Evolutionary conservation across 2,888 invertebrate genomes (phyloP), one percentile per base, ranked within the genome.

Genomic region (Meiosimyza platycephala): DNA sequence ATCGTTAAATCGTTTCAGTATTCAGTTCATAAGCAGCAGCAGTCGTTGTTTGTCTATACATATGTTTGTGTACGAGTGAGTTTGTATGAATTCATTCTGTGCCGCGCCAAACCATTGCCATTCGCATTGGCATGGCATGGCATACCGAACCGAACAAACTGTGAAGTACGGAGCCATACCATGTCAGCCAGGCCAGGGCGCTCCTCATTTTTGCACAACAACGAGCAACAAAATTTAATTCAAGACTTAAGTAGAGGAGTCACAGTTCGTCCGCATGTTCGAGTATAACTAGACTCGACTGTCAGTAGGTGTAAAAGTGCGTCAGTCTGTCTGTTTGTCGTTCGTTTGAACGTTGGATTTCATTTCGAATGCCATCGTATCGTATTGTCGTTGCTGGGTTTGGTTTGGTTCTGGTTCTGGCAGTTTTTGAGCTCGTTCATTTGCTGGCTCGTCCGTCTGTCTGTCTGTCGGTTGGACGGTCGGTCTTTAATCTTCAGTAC

Each of bases 1-100:
- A 40, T 40, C 9, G 40, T 40, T 40, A 40, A 40, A 40, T 40
- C 40, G 40, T 40, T 54, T 70, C 70, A 54, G 70, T 40, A 63
- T 70, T 63, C 70, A 70, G 52, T 62, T 70, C 70, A 70, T 52
- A 28, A 67, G 57, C 67, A 67, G 55, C n/a, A 73, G 64, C 78
- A 77, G 77, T 79, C 77, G 78, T 78, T 80, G 74, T 78, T 76
- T 76, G 77, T 74, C 70, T 57, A 60, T 71, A 65, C 54, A 47
- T 54, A 52, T 66, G 28, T 52, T 48, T 59, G 40, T 70, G 50
- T 54, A 48, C 47, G 57, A 64, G 72, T 51, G 57, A 64, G 72
- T 51, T 52, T 69, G 51, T 60, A 60, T 60, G 60, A 69, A 60
- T 60, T 60, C 63, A 63, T 54, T 62, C 47, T 63, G 70, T 70